phyloP scores from a whole-genome alignment of 2,113 vertebrate species.

The Petrocephalus microphthalmus region DNA sequence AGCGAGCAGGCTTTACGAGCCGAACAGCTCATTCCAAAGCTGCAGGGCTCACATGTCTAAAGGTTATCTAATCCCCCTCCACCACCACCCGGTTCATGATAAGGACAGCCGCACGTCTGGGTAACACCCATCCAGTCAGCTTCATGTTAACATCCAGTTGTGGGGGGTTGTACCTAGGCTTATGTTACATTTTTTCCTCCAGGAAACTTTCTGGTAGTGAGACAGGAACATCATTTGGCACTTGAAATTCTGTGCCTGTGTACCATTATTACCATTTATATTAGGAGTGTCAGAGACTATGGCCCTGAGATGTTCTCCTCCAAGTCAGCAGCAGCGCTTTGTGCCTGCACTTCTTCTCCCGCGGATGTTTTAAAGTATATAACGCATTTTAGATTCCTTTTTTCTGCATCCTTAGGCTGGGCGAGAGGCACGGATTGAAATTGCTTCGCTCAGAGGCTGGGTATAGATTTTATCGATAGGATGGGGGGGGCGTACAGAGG shows the following conservation, averaged over 20 bases:
- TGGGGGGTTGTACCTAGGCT: background rate
- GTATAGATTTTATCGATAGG: background rate
- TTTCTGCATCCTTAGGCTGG: background rate
- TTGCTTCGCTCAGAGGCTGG: background rate
- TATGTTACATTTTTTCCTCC: background rate
- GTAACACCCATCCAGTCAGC: background rate
- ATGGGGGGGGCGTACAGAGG: background rate
- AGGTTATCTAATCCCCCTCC: background rate
- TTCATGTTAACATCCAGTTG: background rate
- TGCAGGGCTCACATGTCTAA: background rate
- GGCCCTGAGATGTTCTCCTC: slow-evolving; percentile 24
- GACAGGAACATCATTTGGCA: background rate
- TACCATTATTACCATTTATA: slow-evolving; percentile 45
- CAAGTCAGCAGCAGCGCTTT: background rate
- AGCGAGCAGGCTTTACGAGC: slow-evolving; percentile 31
- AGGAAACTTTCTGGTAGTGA: background rate
- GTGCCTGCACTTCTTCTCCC: background rate
- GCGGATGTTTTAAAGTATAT: slow-evolving; percentile 29
- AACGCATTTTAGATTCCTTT: background rate
- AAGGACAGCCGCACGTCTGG: background rate
- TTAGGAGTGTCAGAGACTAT: slow-evolving; percentile 33
- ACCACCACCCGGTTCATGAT: background rate
- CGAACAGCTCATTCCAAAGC: background rate
- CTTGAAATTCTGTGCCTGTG: slow-evolving; percentile 31
- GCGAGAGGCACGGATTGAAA: background rate